Conservation (phyloP, 1,140 invertebrate genomes). For the Galleria mellonella region DNA sequence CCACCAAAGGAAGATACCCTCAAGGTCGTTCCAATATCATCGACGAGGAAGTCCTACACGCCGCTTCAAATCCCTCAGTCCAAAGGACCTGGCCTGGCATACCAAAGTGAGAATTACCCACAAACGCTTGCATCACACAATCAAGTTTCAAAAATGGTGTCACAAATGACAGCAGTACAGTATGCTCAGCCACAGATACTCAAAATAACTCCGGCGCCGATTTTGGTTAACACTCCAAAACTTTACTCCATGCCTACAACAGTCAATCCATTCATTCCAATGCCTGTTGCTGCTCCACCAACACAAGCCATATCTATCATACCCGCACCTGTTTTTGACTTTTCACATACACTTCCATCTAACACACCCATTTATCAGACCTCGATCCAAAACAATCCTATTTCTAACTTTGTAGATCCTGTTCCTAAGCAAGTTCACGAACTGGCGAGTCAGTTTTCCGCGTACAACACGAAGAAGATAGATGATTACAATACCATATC, state of each 20-base stretch:
- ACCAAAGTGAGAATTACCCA: slow-evolving; percentile 61
- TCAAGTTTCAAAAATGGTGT: slow-evolving; percentile 59
- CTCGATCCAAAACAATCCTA: slow-evolving; percentile 53
- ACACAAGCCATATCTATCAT: slow-evolving; percentile 55
- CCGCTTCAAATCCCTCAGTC: slow-evolving; percentile 44
- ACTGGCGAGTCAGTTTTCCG: slow-evolving; percentile 37
- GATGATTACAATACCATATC: slow-evolving; percentile 67
- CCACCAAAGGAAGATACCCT: slow-evolving; percentile 76
- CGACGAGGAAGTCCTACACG: slow-evolving; percentile 46
- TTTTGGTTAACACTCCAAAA: slow-evolving; percentile 36
- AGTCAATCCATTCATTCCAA: slow-evolving; percentile 65
- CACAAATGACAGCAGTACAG: slow-evolving; percentile 57
- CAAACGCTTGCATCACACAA: slow-evolving; percentile 36
- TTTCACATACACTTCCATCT: slow-evolving; percentile 29
- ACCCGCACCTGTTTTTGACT: slow-evolving; percentile 43
- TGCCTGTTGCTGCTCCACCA: slow-evolving; percentile 57
- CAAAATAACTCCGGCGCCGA: slow-evolving; percentile 51
- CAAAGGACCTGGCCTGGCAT: slow-evolving; percentile 43
- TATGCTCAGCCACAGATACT: slow-evolving; percentile 28
- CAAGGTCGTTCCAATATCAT: slow-evolving; percentile 54
- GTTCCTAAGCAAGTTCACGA: slow-evolving; percentile 60
- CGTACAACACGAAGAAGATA: slow-evolving; percentile 62
- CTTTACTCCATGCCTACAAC: slow-evolving; percentile 72
- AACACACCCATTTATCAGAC: slow-evolving; percentile 27
- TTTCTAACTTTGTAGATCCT: slow-evolving; percentile 69